A percentile compares a stretch with the other conserved stretches of the same genome.
phyloP scores from a whole-genome alignment of 2,888 invertebrate genomes.

The Neuroscelio doddi region DNA sequence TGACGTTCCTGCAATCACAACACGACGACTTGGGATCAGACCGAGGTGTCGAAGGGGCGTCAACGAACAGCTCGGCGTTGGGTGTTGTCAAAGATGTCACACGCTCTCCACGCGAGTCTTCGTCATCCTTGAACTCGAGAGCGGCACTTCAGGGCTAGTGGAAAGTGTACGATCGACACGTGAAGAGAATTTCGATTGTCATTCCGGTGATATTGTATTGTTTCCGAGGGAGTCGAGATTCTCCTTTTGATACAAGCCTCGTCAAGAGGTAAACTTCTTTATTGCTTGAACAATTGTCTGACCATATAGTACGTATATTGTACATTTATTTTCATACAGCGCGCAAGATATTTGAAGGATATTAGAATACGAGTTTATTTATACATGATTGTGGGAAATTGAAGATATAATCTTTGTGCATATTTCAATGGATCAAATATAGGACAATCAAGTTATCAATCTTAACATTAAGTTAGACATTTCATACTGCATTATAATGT shows the following conservation, averaged over 20 bases:
- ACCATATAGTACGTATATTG: slow-evolving; percentile 21
- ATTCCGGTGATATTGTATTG: slow-evolving; percentile 34
- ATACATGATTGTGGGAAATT: slow-evolving; percentile 29
- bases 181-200: slow-evolving; percentile 43
- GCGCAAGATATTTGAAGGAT: no score
- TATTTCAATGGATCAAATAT: no score
- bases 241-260: slow-evolving; percentile 30
- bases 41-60: slow-evolving; percentile 67
- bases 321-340: slow-evolving; percentile 15
- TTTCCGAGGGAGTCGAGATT: slow-evolving; percentile 38
- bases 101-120: slow-evolving; percentile 28
- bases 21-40: slow-evolving; percentile 51
- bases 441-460: no score
- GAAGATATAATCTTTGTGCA: no score
- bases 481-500: no score
- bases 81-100: slow-evolving; percentile 51
- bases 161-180: slow-evolving; percentile 35
- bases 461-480: no score
- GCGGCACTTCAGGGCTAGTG: slow-evolving; percentile 40
- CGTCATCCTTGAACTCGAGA: slow-evolving; percentile 42
- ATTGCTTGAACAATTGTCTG: slow-evolving; percentile 11
- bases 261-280: slow-evolving; percentile 13
- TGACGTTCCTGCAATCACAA: slow-evolving; percentile 44
- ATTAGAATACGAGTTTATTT: no score
- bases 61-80: slow-evolving; percentile 46